Percentiles rank a stretch among this genome's conserved stretches.
Conservation (phyloP, 2,113 vertebrate species). For the Marmota monax region DNA sequence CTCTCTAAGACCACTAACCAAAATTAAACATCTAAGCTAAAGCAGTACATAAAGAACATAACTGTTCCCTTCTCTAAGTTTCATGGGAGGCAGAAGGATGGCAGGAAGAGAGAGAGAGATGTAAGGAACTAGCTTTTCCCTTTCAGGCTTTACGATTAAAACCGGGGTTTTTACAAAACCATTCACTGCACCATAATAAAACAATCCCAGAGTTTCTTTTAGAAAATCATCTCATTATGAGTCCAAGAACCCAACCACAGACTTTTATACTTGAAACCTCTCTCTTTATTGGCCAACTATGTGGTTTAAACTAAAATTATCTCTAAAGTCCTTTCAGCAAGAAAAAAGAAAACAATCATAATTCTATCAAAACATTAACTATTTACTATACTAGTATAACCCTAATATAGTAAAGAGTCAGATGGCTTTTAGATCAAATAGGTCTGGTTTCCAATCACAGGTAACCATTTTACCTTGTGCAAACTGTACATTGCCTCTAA, state of each 20-base stretch:
- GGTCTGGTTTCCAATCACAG: background rate
- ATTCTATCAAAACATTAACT: background rate
- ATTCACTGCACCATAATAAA: background rate
- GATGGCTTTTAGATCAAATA: background rate
- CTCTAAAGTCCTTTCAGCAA: constrained; percentile 1
- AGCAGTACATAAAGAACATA: background rate
- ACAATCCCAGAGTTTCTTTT: background rate
- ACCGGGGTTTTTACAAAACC: background rate
- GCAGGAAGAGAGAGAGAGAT: background rate
- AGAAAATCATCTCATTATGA: background rate
- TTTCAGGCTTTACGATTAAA: background rate
- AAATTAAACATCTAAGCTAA: background rate
- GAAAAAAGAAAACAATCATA: background rate
- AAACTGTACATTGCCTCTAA: background rate
- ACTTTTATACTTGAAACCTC: background rate
- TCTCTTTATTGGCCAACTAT: background rate
- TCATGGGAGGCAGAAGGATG: background rate
- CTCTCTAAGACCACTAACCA: background rate
- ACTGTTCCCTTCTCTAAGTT: background rate
- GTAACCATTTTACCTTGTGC: background rate
- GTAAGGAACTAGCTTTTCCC: background rate
- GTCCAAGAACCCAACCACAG: background rate
- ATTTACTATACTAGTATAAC: background rate
- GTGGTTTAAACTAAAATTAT: background rate
- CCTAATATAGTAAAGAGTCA: background rate